Base-by-base conservation (phyloP, 2,113 vertebrate species). In the Edolisoma coerulescens region DNA sequence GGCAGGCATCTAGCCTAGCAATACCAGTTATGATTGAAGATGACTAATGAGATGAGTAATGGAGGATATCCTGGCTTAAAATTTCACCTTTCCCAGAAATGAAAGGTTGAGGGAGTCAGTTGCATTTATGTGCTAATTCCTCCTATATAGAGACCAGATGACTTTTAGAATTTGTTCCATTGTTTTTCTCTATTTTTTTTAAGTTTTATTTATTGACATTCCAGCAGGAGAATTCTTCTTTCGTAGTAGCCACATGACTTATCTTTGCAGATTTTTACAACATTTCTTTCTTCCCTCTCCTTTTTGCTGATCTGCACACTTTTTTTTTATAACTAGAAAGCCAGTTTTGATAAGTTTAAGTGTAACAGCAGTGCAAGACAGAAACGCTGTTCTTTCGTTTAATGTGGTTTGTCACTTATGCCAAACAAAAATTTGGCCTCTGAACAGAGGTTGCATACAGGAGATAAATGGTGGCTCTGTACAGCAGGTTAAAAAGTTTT, bases 11-110 rank as follows among this genome's bases (percentile, higher is more conserved):
- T 63, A 84, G 64, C 54, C 79, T 70, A 39, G 50, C 33, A 73
- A 84, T 77, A 61, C 23, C 60, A 50, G 81, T 88, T 92, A 81
- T 7, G 9, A 63, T 27, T 84, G 45, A 88, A 77, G 39, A 84
- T 70, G 18, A 84, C 85, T 94, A 90, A 93, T 77, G 71, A 92
- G 67, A 83, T 84, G 57, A 89, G 54, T 77, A 93, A 93, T 80
- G 73, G 45, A 91, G 45, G 73, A 87, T 91, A 89, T 53, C n/a
- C 27, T 19, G 59, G 73, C 71, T 81, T 88, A 74, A 90, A 92
- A 74, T 87, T 95, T 80, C 73, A 95, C 86, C 79, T 93, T 85
- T 92, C 47, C 30, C 42, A 54, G 50, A 80, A 87, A 91, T 63
- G 26, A 91, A 91, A 95, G 33, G 42, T 47, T 93, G 79, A 92